These are phyloP conservation scores for Xestia sexstrigata DNA, from an alignment of 2,888 invertebrate genomes.

Conservation along the genomic window DNA sequence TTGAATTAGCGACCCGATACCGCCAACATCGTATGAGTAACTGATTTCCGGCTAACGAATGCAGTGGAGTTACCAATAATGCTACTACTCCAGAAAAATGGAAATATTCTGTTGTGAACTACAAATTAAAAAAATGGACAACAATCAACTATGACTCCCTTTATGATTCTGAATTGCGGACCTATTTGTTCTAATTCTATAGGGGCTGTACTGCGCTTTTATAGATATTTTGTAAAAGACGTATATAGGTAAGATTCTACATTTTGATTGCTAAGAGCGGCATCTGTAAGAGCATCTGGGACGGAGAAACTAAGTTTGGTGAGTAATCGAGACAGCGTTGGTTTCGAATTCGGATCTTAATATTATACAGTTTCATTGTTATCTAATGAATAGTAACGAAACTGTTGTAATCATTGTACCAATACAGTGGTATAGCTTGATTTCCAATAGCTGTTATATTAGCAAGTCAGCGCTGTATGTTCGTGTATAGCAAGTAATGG, in stretches of 20 bases:
- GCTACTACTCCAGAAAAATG: neutral
- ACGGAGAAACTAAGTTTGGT: neutral
- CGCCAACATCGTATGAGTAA: constrained; percentile 30
- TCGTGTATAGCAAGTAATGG: constrained; percentile 12
- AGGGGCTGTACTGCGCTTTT: too few species aligned
- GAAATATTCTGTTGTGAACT: neutral
- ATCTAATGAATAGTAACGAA: neutral
- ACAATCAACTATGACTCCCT: too few species aligned
- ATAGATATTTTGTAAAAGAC: too few species aligned
- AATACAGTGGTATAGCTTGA: neutral
- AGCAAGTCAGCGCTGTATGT: neutral
- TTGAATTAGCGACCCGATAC: constrained; percentile 54
- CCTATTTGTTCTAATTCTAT: too few species aligned
- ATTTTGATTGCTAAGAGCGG: too few species aligned
- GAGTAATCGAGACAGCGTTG: neutral
- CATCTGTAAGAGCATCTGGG: too few species aligned
- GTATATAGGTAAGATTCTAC: too few species aligned
- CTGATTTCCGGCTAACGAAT: constrained; percentile 2
- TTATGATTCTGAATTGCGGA: too few species aligned
- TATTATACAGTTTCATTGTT: neutral
- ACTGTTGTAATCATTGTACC: neutral
- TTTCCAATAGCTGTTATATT: constrained; percentile 8
- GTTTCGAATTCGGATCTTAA: neutral
- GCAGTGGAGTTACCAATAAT: neutral
- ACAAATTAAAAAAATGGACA: neutral